phyloP scores from a whole-genome alignment of 1,140 invertebrate species.

The Calephelis virginiensis region DNA sequence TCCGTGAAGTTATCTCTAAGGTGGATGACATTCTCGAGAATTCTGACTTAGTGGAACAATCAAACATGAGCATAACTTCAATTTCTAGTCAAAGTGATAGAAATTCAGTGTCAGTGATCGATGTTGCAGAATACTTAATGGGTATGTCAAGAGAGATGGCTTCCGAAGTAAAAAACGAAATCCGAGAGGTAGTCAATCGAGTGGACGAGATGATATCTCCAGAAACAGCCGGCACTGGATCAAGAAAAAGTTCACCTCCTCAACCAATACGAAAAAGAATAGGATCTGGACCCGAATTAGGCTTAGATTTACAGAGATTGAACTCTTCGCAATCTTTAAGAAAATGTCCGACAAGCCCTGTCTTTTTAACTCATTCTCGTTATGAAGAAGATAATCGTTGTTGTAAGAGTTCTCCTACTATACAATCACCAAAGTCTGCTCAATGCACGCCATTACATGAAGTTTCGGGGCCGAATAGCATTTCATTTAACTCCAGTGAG shows the following conservation, averaged over 20 bases:
- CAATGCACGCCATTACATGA: conserved; percentile 69
- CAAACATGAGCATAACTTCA: conserved; percentile 67
- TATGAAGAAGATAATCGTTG: conserved; percentile 47
- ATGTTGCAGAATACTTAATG: conserved; percentile 87
- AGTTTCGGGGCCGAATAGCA: conserved; percentile 64
- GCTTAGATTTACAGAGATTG: conserved; percentile 54
- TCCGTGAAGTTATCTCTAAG: conserved; percentile 87
- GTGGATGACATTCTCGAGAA: conserved; percentile 88
- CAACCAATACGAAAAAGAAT: conserved; percentile 61
- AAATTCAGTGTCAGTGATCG: conserved; percentile 84
- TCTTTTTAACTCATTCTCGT: conserved; percentile 51
- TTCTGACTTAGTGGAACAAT: conserved; percentile 75
- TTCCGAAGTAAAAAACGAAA: conserved; percentile 87
- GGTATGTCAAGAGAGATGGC: conserved; percentile 88
- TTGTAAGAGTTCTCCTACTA: conserved; percentile 51
- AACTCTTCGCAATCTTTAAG: conserved; percentile 50
- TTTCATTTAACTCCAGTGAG: conserved; percentile 76
- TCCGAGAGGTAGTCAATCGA: conserved; percentile 84
- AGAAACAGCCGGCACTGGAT: conserved; percentile 57
- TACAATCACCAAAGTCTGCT: conserved; percentile 64
- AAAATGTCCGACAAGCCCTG: conserved; percentile 75
- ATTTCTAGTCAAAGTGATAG: conserved; percentile 72
- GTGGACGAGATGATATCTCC: conserved; percentile 85
- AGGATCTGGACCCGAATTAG: conserved; percentile 68
- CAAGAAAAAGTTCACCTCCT: conserved; percentile 67